Conservation (phyloP, 2,888 invertebrate species). For the Adineta ricciae region DNA sequence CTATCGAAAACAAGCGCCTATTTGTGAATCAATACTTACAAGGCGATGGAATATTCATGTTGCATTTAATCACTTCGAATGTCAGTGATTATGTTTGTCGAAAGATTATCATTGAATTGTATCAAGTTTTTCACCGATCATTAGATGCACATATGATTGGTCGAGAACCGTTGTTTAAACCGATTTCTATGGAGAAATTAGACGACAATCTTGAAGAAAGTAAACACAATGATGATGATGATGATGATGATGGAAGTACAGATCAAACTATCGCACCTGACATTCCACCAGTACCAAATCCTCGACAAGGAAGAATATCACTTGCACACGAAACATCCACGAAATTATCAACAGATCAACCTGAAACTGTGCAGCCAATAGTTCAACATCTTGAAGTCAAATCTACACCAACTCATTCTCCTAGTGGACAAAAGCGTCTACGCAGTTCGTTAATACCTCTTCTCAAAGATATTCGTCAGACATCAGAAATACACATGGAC, state of each 20-base stretch:
- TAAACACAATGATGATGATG: not conserved
- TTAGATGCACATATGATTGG: not conserved
- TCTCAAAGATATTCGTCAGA: not conserved
- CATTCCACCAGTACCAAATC: not conserved
- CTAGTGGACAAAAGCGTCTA: not conserved
- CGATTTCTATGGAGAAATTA: not conserved
- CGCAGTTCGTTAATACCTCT: not conserved
- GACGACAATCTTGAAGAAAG: not conserved
- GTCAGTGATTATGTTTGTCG: conserved; percentile 20
- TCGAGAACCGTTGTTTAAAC: not conserved
- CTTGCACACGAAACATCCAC: not conserved
- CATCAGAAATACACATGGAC: not conserved
- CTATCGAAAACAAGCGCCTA: not conserved
- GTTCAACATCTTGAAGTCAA: not conserved
- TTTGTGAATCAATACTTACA: conserved; percentile 5
- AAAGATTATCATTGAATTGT: not conserved
- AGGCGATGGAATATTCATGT: conserved; percentile 22
- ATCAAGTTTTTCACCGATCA: not conserved
- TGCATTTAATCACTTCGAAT: not conserved
- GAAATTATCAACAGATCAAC: not conserved
- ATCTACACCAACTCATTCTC: not conserved
- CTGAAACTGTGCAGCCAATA: too few species aligned
- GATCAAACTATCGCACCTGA: not conserved
- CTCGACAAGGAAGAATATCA: not conserved
- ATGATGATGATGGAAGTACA: not conserved